Percentiles rank a stretch among this genome's conserved stretches.
Evolutionary conservation across 2,797 vertebrate species (phyloP).

Genomic region (Micrastur ruficollis): DNA sequence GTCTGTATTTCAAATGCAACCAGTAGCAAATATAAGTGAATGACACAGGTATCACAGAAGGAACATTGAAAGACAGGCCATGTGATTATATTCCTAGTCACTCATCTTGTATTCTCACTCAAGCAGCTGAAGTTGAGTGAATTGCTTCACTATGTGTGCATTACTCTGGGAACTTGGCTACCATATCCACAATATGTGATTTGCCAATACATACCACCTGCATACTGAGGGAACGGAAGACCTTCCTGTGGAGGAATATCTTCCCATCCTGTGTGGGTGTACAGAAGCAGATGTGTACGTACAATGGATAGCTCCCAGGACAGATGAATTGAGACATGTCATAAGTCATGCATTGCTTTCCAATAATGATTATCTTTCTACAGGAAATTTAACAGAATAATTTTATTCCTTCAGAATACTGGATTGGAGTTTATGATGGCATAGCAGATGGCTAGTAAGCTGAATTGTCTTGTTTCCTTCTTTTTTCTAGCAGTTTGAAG

Average conservation of each 20-base stretch:
- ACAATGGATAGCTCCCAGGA: slow-evolving; percentile 53
- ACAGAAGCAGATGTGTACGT: slow-evolving; percentile 39
- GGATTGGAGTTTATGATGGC: not conserved
- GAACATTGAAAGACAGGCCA: not conserved
- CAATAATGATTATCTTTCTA: slow-evolving; percentile 37
- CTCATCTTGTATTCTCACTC: slow-evolving; percentile 12
- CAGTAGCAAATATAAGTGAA: not conserved
- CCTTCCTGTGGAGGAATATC: slow-evolving; percentile 55
- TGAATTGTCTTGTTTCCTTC: not conserved
- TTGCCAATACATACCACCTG: slow-evolving; percentile 61
- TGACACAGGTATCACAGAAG: not conserved
- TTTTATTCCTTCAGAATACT: not conserved
- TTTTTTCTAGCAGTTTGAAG: not conserved
- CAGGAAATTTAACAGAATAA: not conserved
- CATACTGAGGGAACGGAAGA: slow-evolving; percentile 20
- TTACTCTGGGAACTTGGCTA: slow-evolving; percentile 53
- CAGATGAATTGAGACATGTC: not conserved
- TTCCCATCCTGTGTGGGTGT: slow-evolving; percentile 64
- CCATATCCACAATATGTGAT: not conserved
- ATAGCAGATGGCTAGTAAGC: not conserved
- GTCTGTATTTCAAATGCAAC: not conserved
- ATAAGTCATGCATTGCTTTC: slow-evolving; percentile 34
- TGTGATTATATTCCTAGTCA: not conserved
- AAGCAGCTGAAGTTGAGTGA: not conserved
- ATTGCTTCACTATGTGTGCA: not conserved